Conservation (phyloP, 2,797 vertebrate species). For the Sphenopsis melanotis region DNA sequence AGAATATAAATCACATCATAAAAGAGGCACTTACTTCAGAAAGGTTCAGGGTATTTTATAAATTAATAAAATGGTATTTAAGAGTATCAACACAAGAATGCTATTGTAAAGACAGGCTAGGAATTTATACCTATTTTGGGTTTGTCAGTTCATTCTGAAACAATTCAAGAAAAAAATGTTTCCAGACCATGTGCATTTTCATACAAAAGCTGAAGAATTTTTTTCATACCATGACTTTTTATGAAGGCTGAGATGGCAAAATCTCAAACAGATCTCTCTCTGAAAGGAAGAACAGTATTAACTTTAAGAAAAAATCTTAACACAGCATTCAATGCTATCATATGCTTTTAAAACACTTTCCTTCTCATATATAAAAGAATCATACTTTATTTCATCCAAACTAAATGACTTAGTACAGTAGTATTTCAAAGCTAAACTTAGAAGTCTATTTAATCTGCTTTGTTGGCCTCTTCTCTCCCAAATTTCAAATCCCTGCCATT, state of each 20-base stretch:
- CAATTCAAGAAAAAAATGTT: not conserved
- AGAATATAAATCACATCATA: not conserved
- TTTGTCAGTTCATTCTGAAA: not conserved
- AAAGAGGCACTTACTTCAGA: not conserved
- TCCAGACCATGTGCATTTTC: not conserved
- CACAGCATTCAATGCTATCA: not conserved
- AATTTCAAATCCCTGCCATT: not conserved
- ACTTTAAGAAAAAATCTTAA: not conserved
- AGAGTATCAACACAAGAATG: not conserved
- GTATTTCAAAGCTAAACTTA: not conserved
- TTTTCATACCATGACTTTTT: not conserved
- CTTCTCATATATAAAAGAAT: not conserved
- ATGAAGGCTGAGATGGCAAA: not conserved
- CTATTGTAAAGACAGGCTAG: not conserved
- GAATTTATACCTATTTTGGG: fast-evolving
- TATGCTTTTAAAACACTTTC: not conserved
- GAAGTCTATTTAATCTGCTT: not conserved
- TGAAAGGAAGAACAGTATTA: not conserved
- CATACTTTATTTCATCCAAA: not conserved
- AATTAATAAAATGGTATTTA: not conserved
- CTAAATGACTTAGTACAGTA: not conserved
- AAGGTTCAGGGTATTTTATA: not conserved
- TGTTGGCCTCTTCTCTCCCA: not conserved
- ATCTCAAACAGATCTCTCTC: not conserved
- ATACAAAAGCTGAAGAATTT: not conserved